Evolutionary conservation across 2,113 vertebrate genomes (phyloP), one percentile per base, ranked within the genome.

Genomic region (Zosterops borbonicus): DNA sequence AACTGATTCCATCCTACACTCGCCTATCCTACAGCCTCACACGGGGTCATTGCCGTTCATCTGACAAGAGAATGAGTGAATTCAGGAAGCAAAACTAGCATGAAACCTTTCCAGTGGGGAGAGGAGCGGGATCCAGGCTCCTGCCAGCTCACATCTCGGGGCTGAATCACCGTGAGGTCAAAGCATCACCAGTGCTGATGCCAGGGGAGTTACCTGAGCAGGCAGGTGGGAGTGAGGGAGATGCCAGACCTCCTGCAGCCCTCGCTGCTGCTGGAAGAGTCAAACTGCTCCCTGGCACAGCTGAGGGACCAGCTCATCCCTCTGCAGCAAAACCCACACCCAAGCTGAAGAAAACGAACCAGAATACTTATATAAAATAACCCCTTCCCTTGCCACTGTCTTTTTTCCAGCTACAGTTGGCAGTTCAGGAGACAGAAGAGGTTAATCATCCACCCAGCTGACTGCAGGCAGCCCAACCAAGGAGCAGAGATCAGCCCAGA

Each of bases 11-110:
- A 53, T 90, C 88, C 88, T 46, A 83, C 90, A 71, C 86, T 81
- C 28, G 59, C 35, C 87, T 53, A 65, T 79, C 47, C 56, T 3
- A 62, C 62, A 82, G 85, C 80, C 82, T 87, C 29, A 27, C 44
- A 46, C 6, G 4, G 83, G 82, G 89, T 95, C 92, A 90, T 2
- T 52, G 71, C 27, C 20, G 2, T 92, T 87, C 94, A 94, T 78
- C 91, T 92, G 83, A 94, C 92, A 88, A 91, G 77, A 96, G 78
- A 92, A 77, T 31, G 78, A 93, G 81, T 22, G 91, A 85, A 84
- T 91, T 95, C 91, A 92, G 89, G 95, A 96, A 92, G 92, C 76
- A 93, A 74, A 90, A 78, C 76, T 6, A 52, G 33, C 42, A 56
- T 0, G 1, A 59, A 90, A 83, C 60, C 37, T 9, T 59, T 63